Evolutionary conservation across 2,797 vertebrate genomes (phyloP), one percentile per base, ranked within the genome.

Genomic region (Myotis pilosus): DNA sequence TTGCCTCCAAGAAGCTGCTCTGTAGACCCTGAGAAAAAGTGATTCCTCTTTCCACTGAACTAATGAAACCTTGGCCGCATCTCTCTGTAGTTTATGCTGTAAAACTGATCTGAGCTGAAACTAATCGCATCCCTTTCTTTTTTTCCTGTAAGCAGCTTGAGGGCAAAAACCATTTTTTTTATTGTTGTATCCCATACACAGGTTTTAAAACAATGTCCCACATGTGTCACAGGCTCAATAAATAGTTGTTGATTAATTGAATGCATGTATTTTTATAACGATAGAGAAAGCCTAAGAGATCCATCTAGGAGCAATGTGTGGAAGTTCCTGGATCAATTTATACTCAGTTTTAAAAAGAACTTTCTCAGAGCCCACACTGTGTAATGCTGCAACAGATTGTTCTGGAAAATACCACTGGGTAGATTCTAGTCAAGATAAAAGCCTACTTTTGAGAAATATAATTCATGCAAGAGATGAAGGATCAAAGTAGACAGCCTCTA

Each of bases 391-490:
- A 47, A 33, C 30, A 22, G 30, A 25, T 36, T 87, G 22, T 80
- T 87, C 87, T 94, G 41, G 20, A 91, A 85, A 93, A 92, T 89
- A 85, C 19, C 10, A 64, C 19, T 60, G n/a, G 51, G 8, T 33
- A 2, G 47, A 71, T 84, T 87, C 84, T 84, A 80, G 71, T 78
- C 64, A 47, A 94, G 20, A 88, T 71, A 44, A 82, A 92, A 95
- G 78, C 76, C 71, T 84, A 20, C 47, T 89, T 83, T 82, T 25
- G 69, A 55, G 11, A 47, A 87, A 28, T 68, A 66, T 47, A 62
- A 72, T 20, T 84, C 62, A 78, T 1, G 5, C 3, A 53, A 49
- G 8, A 68, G 25, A 79, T 55, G n/a, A 86, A 86, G 23, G 20
- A 47, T 20, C 69, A 41, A 87, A 75, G 33, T 92, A 92, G 6